A percentile compares a stretch with the other conserved stretches of the same genome.
These are phyloP conservation scores for Gambelia wislizenii DNA, from an alignment of 2,797 vertebrate species.

Conservation along the genomic window DNA sequence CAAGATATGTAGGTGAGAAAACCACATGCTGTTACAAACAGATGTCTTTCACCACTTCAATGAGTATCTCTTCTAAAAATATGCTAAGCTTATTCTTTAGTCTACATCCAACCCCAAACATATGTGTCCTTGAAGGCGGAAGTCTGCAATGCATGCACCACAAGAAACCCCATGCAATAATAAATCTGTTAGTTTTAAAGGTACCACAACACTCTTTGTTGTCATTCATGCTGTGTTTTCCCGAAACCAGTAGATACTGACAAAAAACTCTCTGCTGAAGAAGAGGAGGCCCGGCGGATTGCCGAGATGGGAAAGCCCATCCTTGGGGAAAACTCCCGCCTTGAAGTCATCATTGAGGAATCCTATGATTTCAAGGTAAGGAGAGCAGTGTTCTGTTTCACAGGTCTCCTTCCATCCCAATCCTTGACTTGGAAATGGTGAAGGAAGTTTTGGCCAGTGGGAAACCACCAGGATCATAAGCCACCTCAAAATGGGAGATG, in stretches of 20 bases:
- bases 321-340: conserved; percentile 88
- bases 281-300: conserved; percentile 90
- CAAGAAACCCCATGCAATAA: no score
- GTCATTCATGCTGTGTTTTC: neutral
- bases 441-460: neutral
- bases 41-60: no score
- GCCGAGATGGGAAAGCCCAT: conserved; percentile 94
- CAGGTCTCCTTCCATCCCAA: no score
- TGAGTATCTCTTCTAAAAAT: no score
- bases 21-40: no score
- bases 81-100: no score
- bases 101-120: no score
- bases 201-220: neutral
- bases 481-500: neutral
- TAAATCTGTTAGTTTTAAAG: no score
- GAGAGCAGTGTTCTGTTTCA: accelerated
- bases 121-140: no score
- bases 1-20: no score
- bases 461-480: neutral
- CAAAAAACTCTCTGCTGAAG: conserved; percentile 86
- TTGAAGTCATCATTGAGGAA: conserved; percentile 94
- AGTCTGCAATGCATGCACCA: no score
- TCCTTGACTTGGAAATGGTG: neutral
- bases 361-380: conserved; percentile 95
- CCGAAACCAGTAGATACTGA: conserved; percentile 81